Base-by-base conservation (phyloP, 1,140 invertebrate species). In the Neodiprion virginianus region DNA sequence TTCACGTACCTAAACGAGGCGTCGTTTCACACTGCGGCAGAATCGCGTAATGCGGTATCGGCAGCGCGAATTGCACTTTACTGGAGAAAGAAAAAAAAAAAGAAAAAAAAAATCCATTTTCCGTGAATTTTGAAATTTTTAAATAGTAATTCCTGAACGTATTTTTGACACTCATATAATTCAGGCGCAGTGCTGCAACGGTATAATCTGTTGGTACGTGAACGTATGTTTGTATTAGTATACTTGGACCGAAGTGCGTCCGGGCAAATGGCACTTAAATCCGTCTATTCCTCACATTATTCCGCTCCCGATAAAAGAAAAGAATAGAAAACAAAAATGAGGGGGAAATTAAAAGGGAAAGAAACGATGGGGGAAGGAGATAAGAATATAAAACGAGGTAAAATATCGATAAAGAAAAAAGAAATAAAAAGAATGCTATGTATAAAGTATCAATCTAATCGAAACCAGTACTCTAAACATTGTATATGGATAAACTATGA, bases 401-500 rank as follows among this genome's bases (percentile, higher is more conserved):
- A 40, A 40, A 40, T 40, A 40, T 3, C 28, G 28, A 40, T 40
- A 40, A 40, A 40, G 28, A 40, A 40, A 40, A 7, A 61, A 0
- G 5, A 61, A 61, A 14, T 14, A 69, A 69, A 11, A 78, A 76
- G 77, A 73, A 82, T 77, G 80, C 79, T 82, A 83, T 85, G 80
- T 86, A 81, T 86, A 85, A 86, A 85, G 83, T 83, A 85, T 82
- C 85, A 84, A 86, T 84, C 80, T 83, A 82, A 85, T 81, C 83
- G 84, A 84, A 80, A 82, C 82, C 81, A 85, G 82, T 84, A 84
- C 76, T 82, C 81, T 84, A 82, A 86, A 79, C 79, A 83, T 84
- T 84, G 84, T 86, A 80, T 85, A 86, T 86, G 83, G 79, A 85
- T 85, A 84, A 82, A 84, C 78, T 88, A 88, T 87, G 89, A 88